phyloP scores from a whole-genome alignment of 2,113 vertebrate genomes.

The Apodemus sylvaticus region DNA sequence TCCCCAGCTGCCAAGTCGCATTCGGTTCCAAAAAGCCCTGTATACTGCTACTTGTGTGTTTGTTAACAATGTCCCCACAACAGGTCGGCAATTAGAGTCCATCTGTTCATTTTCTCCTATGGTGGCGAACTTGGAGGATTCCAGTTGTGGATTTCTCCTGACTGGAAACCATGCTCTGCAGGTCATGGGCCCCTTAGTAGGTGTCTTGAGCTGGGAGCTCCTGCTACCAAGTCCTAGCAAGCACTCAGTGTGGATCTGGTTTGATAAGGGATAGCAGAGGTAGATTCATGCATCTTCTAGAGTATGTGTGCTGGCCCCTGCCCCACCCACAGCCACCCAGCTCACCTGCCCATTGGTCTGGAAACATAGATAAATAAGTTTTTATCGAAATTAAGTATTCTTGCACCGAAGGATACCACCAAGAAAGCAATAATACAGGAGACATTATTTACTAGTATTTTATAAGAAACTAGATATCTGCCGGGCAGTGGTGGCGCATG shows the following conservation, averaged over 20 bases:
- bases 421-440: background rate
- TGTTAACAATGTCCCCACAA: constrained; percentile 88
- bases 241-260: background rate
- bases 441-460: background rate
- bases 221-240: background rate
- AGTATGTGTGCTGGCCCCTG: background rate
- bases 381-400: background rate
- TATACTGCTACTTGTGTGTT: constrained; percentile 85
- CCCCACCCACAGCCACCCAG: background rate
- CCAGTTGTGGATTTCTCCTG: constrained; percentile 69
- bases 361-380: background rate
- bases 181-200: constrained; percentile 41
- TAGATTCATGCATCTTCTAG: rapidly evolving
- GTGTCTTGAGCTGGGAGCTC: background rate
- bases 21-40: constrained; percentile 85
- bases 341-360: background rate
- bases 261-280: rapidly evolving
- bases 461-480: background rate
- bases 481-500: too few species aligned
- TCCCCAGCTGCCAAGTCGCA: constrained; percentile 87
- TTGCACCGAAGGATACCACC: background rate
- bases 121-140: constrained; percentile 80
- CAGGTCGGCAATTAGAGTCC: constrained; percentile 88
- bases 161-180: constrained; percentile 64
- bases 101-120: constrained; percentile 84